Evolutionary conservation across 2,113 vertebrate genomes (phyloP).

Genomic region (Baryphthengus martii): DNA sequence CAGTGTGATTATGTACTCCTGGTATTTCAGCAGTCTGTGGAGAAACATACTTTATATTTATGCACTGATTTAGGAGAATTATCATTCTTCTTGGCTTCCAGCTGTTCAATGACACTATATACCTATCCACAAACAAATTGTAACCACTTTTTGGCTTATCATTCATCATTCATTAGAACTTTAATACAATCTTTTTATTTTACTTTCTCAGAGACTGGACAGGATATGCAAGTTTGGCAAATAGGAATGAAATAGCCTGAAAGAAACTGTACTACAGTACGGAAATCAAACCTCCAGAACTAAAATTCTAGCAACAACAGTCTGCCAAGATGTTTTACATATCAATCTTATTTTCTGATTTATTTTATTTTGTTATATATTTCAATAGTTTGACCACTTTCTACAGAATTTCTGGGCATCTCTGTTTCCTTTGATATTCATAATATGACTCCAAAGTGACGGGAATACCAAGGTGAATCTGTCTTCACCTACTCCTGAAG

Average conservation of each 20-base stretch:
- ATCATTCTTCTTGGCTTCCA: conserved; percentile 8
- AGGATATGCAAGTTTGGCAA: background rate
- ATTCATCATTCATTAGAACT: background rate
- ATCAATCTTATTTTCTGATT: background rate
- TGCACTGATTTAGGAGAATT: background rate
- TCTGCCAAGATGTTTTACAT: background rate
- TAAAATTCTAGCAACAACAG: background rate
- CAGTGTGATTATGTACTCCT: background rate
- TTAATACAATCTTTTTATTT: background rate
- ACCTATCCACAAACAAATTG: background rate
- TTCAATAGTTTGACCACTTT: background rate
- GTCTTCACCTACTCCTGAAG: background rate
- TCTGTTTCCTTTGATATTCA: background rate
- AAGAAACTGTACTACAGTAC: background rate
- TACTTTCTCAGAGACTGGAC: background rate
- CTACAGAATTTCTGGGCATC: background rate
- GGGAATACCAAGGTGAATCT: background rate
- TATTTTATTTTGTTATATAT: background rate
- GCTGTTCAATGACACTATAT: conserved; percentile 8
- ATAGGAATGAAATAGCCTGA: background rate
- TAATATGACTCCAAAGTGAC: background rate
- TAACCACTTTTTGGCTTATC: conserved; percentile 1
- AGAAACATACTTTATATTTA: background rate
- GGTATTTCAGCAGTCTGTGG: background rate
- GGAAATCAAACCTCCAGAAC: background rate